These are phyloP conservation scores for Cyphomyrus discorhynchus DNA, from an alignment of 2,113 vertebrate species.

Conservation along the genomic window DNA sequence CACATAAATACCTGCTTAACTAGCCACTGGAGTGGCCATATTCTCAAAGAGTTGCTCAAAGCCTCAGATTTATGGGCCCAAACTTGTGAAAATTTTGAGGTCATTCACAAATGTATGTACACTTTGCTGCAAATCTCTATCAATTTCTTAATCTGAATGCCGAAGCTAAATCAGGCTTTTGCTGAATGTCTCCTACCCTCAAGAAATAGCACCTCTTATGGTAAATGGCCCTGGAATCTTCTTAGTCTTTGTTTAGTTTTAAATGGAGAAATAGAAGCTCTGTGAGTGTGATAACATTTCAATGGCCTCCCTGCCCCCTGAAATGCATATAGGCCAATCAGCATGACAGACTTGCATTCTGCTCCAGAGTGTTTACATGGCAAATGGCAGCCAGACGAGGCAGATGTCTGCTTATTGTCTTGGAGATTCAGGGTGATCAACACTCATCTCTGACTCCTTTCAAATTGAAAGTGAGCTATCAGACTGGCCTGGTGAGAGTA, in stretches of 20 bases:
- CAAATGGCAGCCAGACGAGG: not conserved
- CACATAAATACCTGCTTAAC: not conserved
- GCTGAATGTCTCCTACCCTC: not conserved
- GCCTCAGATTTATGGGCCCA: not conserved
- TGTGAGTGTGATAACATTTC: not conserved
- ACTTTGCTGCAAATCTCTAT: not conserved
- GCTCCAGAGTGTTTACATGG: not conserved
- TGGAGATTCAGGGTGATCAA: not conserved
- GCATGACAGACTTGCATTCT: not conserved
- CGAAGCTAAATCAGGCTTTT: not conserved
- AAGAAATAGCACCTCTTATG: not conserved
- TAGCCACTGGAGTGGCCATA: not conserved
- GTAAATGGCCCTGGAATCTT: not conserved
- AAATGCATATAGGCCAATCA: not conserved
- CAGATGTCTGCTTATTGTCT: not conserved
- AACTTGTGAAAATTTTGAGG: not conserved
- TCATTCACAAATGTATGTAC: not conserved
- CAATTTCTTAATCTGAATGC: not conserved
- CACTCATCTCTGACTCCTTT: not conserved
- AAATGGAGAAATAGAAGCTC: not conserved
- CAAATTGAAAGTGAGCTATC: not conserved
- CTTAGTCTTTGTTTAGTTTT: not conserved
- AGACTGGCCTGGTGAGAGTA: not conserved
- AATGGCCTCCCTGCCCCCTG: not conserved
- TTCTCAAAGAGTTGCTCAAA: not conserved